phyloP scores from a whole-genome alignment of 2,888 invertebrate species.

The Dromius quadrimaculatus region DNA sequence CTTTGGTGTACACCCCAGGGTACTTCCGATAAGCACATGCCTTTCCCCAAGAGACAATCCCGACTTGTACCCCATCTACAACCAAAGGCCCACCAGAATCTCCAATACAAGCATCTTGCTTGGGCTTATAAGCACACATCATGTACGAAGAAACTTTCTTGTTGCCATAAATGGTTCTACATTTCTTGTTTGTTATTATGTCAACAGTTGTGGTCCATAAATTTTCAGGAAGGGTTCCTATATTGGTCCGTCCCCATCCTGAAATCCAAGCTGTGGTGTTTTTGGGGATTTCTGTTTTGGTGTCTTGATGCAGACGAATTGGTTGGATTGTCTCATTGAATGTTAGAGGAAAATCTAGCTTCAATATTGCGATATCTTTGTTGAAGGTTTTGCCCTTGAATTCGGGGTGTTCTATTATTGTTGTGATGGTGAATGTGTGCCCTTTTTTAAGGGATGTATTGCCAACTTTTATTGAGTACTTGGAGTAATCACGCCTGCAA shows the following conservation, averaged over 20 bases:
- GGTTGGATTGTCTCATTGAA: background rate
- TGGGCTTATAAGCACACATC: background rate
- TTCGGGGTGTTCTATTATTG: constrained; percentile 15
- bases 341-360: constrained; percentile 16
- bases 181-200: background rate
- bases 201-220: background rate
- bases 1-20: constrained; percentile 63
- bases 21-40: constrained; percentile 62
- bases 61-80: constrained; percentile 61
- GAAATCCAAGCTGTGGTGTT: constrained; percentile 13
- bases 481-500: constrained; percentile 13
- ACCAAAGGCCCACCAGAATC: constrained; percentile 65
- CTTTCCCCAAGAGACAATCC: constrained; percentile 65
- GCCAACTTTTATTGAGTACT: constrained; percentile 4
- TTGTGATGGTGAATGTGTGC: background rate
- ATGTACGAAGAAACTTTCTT: background rate
- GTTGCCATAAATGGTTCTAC: background rate
- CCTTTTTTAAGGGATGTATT: background rate
- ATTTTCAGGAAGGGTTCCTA: background rate
- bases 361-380: constrained; percentile 7
- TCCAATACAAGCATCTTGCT: constrained; percentile 56
- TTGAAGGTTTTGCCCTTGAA: background rate
- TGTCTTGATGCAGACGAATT: background rate
- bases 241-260: constrained; percentile 30
- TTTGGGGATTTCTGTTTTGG: constrained; percentile 21